Base-by-base conservation (phyloP, 1,140 invertebrate genomes). In the Drosophila bifasciata region DNA sequence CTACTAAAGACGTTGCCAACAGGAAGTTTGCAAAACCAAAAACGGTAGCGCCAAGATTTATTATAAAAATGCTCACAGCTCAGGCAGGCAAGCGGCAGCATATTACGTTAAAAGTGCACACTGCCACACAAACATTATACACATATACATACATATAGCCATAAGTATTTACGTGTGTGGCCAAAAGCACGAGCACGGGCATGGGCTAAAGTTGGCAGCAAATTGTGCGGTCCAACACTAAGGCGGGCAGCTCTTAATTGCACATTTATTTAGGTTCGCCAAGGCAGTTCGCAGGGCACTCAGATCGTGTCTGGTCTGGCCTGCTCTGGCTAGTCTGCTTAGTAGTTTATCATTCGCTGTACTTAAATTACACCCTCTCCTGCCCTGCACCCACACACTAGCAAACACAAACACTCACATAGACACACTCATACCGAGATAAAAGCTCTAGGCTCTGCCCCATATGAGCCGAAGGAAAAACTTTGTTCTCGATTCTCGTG, bases 231-330 rank as follows among this genome's bases (percentile, higher is more conserved):
- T 81, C 76, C 72, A 79, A 84, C 76, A 81, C 85, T 74, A 79
- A 89, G 78, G 79, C 63, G 85, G 84, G 69, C 68, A 89, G 79
- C 85, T 89, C 84, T 89, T 89, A 89, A 89, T 89, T 89, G 84
- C 84, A 79, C 84, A 89, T 89, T 84, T 89, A 89, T 89, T 89
- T 89, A 84, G 83, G 84, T 83, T 83, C 84, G 73, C 81, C 81
- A 70, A 70, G 59, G 50, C 51, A 61, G 59, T 36, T 43, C 48
- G 40, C 25, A 46, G 41, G 51, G 21, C 64, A 44, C 51, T 45
- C 28, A 39, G 40, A 48, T 53, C 61, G 11, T 16, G 40, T 17
- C 62, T 68, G 52, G 62, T 53, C 64, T 44, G 17, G 32, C 21
- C 19, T 41, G 44, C 36, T 11, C 49, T 16, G 15, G 21, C 70